Base-by-base conservation (phyloP, 2,888 invertebrate species). In the Morpho deidamia region DNA sequence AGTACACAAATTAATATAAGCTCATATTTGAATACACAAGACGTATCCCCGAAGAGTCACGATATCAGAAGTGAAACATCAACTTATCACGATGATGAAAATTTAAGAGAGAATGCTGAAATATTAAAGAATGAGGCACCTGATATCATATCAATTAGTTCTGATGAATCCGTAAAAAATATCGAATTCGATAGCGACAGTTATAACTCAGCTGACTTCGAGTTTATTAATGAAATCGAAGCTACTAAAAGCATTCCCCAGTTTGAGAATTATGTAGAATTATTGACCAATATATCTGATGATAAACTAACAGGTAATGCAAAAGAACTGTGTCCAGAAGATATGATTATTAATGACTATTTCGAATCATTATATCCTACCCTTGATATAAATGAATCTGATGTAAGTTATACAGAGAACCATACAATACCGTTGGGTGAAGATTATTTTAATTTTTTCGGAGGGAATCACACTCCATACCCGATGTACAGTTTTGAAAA, bases 121-220 rank as follows among this genome's bases (percentile, higher is more conserved):
- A 23, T 23, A 23, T 23, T 23, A 23, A 23, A 23, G 23, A 23
- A 23, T 23, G 23, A 23, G 23, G 5, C 5, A 23, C 5, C 23
- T 1, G 60, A 65, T 10, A 33, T 38, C 11, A 52, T 54, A 44
- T 44, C 44, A 0, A 14, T 50, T 23, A 46, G 44, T 48, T 46
- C 49, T 33, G 55, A 64, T 33, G 63, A 23, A 23, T 23, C 23
- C 23, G 5, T 23, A 23, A 5, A 23, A 23, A 23, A 23, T 5
- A 23, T 23, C 23, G 23, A 23, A 23, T 23, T 23, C 5, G 23
- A 23, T 5, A 23, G 65, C 11, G 61, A 61, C 11, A 78, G 76
- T 2, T 84, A 83, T 46, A 64, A 78, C 56, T 84, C 85, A 0
- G 80, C 83, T 7, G 83, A 86, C 69, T 87, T 86, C 51, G 85